Base-by-base conservation (phyloP, 2,113 vertebrate species). In the Ictalurus furcatus region DNA sequence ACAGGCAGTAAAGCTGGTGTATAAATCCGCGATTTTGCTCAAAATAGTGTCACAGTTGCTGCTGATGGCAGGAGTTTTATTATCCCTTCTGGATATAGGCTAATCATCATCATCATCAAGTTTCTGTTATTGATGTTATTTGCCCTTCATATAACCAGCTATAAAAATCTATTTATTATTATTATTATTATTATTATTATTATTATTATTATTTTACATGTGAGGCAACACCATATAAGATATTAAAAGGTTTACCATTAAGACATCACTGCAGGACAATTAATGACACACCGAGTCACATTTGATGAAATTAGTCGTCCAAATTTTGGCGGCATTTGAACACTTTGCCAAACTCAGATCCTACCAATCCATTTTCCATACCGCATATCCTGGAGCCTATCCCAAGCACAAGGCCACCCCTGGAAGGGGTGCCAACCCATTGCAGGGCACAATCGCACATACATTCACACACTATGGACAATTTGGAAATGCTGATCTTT, bases 1-100 rank as follows among this genome's bases (percentile, higher is more conserved):
- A 83, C 4, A 61, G 25, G 56, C 80, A 30, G 17, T 37, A 83
- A 25, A 21, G 56, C 8, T 61, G 34, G 6, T 34, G 56, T 83
- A 61, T 7, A 82, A 83, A 61, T 83, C 34, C 11, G 30, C 13
- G n/a, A 23, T 37, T 82, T 82, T 8, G 9, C 30, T 56, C 52
- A 37, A n/a, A 83, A 83, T 61, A 83, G 30, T 61, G 56, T 83
- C 81, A 83, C 48, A 25, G 54, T 34, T 61, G 34, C 56, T 61
- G 58, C 19, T 37, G 30, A 23, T 40, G 81, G 19, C 13, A 6
- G 37, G 17, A 34, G 56, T 34, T 16, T 30, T 82, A 9, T 34
- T 37, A 59, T 0, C 9, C 16, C 19, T 28, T 48, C 12, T 79
- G 23, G 8, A n/a, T 54, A 52, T 78, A 3, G 1, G 44, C 44